Base-by-base conservation (phyloP, 2,888 invertebrate species). In the Synergus umbraculus region DNA sequence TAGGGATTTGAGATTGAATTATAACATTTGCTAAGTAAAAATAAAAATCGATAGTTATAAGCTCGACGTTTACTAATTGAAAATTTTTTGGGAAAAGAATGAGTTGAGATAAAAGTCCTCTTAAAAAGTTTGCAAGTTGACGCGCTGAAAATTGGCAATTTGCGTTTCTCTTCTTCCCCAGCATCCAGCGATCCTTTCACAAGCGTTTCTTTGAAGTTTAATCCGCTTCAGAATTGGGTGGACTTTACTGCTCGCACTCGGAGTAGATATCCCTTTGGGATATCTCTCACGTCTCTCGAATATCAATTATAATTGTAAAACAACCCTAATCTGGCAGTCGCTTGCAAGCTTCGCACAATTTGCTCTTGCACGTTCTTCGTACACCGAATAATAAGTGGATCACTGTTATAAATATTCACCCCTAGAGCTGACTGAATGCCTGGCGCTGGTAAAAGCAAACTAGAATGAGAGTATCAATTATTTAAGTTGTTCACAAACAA, bases 261-360 rank as follows among this genome's bases (percentile, higher is more conserved):
- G 46, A 69, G 46, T 49, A 29, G 29, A 69, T 69, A 69, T 69
- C 46, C 46, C 46, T 69, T 69, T 49, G 69, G 69, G n/a, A 69
- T 69, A 69, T 29, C 49, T 65, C 65, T 69, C 69, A 69, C 69
- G 69, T 69, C n/a, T 73, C 37, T 73, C 18, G 73, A 73, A 73
- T 73, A 54, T 73, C 73, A 73, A 73, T 73, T 73, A 73, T 58
- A 73, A 73, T 73, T 73, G 73, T 73, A 58, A 73, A 73, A 73
- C 73, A 73, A 67, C 22, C 67, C 67, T 67, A 67, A 67, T 67
- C 67, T 44, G 13, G 22, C 22, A 46, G 46, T 44, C 46, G 46
- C 29, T 46, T 37, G 73, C 54, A 69, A 69, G 69, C 69, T 69
- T 69, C 69, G 69, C 69, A 49, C 69, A 69, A 69, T 69, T 49